These are phyloP conservation scores for Mizuhopecten yessoensis DNA, from an alignment of 1,140 invertebrate species.

Conservation along the genomic window DNA sequence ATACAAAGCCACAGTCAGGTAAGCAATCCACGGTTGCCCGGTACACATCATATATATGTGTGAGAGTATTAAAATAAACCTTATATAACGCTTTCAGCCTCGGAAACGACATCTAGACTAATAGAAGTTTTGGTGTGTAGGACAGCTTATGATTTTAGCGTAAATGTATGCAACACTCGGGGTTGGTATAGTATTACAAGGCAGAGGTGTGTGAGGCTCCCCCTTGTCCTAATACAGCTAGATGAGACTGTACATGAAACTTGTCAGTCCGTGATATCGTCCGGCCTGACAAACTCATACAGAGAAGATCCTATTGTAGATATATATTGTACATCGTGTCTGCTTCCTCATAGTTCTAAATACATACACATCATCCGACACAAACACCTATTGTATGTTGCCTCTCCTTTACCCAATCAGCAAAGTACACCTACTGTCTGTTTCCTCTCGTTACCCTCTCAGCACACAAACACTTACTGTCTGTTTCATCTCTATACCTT, in stretches of 20 bases:
- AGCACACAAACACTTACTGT: not conserved
- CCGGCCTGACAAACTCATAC: not conserved
- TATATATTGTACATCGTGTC: not conserved
- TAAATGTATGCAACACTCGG: too few relatives aligned
- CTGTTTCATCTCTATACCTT: not conserved
- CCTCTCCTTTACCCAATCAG: not conserved
- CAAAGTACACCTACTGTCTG: too few relatives aligned
- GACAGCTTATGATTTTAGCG: too few relatives aligned
- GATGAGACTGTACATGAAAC: not conserved
- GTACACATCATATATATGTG: too few relatives aligned
- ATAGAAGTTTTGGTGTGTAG: too few relatives aligned
- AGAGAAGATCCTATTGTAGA: not conserved
- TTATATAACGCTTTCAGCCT: too few relatives aligned
- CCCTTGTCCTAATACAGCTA: not conserved
- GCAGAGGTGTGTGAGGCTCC: too few relatives aligned
- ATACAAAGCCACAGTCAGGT: too few relatives aligned
- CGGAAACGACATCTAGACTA: too few relatives aligned
- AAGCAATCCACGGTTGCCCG: too few relatives aligned
- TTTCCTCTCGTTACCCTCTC: too few relatives aligned
- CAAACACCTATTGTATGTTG: not conserved
- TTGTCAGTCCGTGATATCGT: not conserved
- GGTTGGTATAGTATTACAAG: not conserved
- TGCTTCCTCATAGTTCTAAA: not conserved
- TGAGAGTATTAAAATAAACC: too few relatives aligned
- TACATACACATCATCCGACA: constrained; percentile 4